Percentiles rank a stretch among this genome's conserved stretches.
Evolutionary conservation across 2,888 invertebrate species (phyloP).

Genomic region (Tenthredo amoena): DNA sequence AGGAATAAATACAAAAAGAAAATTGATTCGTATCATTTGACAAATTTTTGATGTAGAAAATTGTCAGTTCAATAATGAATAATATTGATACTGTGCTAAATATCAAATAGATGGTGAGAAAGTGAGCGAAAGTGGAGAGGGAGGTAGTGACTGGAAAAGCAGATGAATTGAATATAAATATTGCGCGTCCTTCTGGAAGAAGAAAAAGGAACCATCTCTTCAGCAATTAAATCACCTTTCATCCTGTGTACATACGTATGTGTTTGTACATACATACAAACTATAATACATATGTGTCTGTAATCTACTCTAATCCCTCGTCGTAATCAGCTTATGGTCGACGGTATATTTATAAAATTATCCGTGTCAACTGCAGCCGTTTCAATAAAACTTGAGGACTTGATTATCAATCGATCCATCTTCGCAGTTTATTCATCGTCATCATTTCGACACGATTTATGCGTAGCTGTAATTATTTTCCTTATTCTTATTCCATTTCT

Average conservation of each 20-base stretch:
- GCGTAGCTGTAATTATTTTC: not conserved
- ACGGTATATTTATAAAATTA: constrained; percentile 26
- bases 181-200: not conserved
- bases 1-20: not conserved
- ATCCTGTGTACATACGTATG: constrained; percentile 17
- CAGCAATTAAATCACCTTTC: not conserved
- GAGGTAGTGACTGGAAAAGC: not conserved
- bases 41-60: not conserved
- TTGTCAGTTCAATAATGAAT: not conserved
- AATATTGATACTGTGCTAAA: not conserved
- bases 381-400: constrained; percentile 28
- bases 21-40: not conserved
- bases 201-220: not conserved
- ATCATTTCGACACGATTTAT: not conserved
- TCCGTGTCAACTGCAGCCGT: constrained; percentile 22
- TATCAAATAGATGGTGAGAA: not conserved
- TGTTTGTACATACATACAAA: not conserved
- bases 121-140: constrained; percentile 14
- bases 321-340: constrained; percentile 28
- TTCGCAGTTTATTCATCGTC: not conserved
- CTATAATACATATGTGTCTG: not conserved
- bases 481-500: not conserved
- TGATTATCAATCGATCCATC: not conserved
- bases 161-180: constrained; percentile 1
- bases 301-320: not conserved